Percentiles rank a stretch among this genome's conserved stretches.
phyloP scores from a whole-genome alignment of 2,888 invertebrate genomes.

The Trichogramma dendrolimi region DNA sequence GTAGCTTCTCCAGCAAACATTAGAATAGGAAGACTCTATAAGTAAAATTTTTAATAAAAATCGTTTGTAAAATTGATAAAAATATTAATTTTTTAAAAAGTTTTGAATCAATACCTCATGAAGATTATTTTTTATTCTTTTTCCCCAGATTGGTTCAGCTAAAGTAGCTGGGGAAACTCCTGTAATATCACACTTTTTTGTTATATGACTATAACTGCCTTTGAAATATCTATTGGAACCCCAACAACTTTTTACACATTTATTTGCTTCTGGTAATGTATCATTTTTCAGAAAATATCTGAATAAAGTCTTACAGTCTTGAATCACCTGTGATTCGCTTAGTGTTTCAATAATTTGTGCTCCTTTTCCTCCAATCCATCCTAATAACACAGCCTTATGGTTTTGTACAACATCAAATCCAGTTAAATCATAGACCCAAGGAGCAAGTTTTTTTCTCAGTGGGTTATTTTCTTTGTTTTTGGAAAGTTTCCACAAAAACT shows the following conservation, averaged over 20 bases:
- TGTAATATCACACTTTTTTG: slow-evolving; percentile 53
- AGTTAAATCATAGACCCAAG: slow-evolving; percentile 60
- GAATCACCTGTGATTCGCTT: slow-evolving; percentile 54
- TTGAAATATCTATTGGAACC: slow-evolving; percentile 55
- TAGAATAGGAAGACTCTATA: slow-evolving; percentile 53
- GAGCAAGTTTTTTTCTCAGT: slow-evolving; percentile 34
- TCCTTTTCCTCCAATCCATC: slow-evolving; percentile 65
- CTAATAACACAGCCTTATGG: slow-evolving; percentile 56
- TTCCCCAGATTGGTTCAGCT: slow-evolving; percentile 51
- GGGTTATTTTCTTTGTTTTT: slow-evolving; percentile 26
- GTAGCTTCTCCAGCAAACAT: slow-evolving; percentile 66
- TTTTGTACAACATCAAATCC: slow-evolving; percentile 62
- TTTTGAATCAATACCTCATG: slow-evolving; percentile 33
- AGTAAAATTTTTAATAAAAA: slow-evolving; percentile 15
- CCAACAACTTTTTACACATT: slow-evolving; percentile 57
- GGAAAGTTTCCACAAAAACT: slow-evolving; percentile 56
- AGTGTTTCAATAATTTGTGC: slow-evolving; percentile 59
- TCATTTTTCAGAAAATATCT: slow-evolving; percentile 53
- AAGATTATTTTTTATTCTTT: slow-evolving; percentile 27
- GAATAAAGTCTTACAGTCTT: slow-evolving; percentile 56
- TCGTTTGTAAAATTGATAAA: background rate
- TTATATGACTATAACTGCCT: slow-evolving; percentile 61
- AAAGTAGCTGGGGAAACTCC: slow-evolving; percentile 49
- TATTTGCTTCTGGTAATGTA: slow-evolving; percentile 54
- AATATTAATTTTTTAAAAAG: background rate